Base-by-base conservation (phyloP, 2,113 vertebrate species). In the Nannobrachium achirus region DNA sequence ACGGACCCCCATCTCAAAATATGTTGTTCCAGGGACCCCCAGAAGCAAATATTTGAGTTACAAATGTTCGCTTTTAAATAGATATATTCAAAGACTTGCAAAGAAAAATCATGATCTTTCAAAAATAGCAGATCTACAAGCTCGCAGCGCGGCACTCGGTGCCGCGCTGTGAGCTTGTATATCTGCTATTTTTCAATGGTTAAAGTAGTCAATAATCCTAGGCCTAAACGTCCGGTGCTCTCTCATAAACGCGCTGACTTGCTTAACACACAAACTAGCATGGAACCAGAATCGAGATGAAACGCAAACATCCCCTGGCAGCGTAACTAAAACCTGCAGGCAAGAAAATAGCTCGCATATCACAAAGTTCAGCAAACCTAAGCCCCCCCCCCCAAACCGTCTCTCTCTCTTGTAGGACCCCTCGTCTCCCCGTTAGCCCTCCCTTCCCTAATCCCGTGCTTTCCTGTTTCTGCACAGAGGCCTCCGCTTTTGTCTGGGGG, bases 401-500 rank as follows among this genome's bases (percentile, higher is more conserved):
- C 53, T 56, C 63, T 64, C 55, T 50, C 69, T 33, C 68, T 25
- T 8, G 41, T 42, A 14, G 44, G 16, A 1, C 11, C 13, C 19
- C 51, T 10, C 18, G 8, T 2, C 7, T 18, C 5, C n/a, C n/a
- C 38, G n/a, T 8, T 16, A n/a, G n/a, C 15, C 50, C 50, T 7
- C 25, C 40, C 56, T 4, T 33, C 13, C 38, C 14, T 52, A 18
- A 39, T 66, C 40, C 39, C 8, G 9, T 8, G 49, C 63, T 63
- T 68, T 84, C n/a, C 13, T 55, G 63, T 40, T 53, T 61, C 46
- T 25, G 65, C 62, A 16, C 46, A 42, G 45, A 59, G 48, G 9
- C 56, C 42, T 39, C 61, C 56, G 92, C 84, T 92, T 94, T 95
- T 94, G 94, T 94, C 83, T 82, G 87, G 85, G 86, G 86, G 86